These are phyloP conservation scores for Lineus longissimus DNA, from an alignment of 1,140 invertebrate species.

Conservation along the genomic window DNA sequence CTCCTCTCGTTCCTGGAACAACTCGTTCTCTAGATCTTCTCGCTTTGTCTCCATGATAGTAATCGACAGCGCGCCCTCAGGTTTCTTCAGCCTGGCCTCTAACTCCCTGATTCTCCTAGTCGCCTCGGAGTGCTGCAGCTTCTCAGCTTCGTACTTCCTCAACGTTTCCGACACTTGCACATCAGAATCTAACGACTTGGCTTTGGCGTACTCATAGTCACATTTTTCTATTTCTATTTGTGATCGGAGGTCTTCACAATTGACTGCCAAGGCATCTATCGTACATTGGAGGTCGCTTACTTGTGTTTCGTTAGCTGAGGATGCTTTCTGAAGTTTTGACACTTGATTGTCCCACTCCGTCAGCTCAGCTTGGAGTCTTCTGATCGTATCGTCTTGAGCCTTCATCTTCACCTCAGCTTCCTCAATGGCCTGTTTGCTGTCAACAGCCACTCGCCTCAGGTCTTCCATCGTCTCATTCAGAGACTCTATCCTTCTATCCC, in stretches of 20 bases:
- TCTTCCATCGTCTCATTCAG: not conserved
- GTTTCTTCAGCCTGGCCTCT: not conserved
- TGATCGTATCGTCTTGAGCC: not conserved
- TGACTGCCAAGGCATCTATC: no score
- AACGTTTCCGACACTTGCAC: no score
- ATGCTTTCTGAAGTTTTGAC: no score
- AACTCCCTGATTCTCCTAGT: not conserved
- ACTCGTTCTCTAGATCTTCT: not conserved
- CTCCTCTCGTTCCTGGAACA: not conserved
- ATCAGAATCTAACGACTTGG: no score
- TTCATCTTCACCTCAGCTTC: not conserved
- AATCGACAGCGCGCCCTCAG: no score
- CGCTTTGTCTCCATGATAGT: not conserved
- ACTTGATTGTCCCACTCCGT: not conserved
- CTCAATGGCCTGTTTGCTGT: constrained; percentile 4
- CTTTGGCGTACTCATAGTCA: no score
- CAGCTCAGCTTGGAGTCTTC: not conserved
- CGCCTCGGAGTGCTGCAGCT: not conserved
- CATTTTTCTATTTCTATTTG: no score
- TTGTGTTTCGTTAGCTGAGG: no score
- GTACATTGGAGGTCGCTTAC: no score
- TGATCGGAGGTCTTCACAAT: no score
- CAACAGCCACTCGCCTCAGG: constrained; percentile 1
- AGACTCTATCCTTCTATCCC: not conserved
- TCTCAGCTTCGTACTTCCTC: not conserved